phyloP scores from a whole-genome alignment of 2,888 invertebrate species.

The Conistra vaccinii region DNA sequence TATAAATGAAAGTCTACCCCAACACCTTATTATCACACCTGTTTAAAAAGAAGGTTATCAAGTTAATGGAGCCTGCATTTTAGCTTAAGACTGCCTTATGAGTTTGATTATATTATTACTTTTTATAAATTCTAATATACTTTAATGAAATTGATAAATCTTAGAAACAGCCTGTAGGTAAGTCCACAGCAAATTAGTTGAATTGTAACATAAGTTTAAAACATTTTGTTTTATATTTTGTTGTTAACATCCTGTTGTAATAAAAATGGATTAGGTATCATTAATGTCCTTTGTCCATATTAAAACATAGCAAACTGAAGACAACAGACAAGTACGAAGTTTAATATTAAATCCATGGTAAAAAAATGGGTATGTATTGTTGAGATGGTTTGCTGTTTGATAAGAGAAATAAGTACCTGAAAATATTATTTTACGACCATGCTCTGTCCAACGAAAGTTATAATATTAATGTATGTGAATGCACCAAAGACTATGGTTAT shows the following conservation, averaged over 20 bases:
- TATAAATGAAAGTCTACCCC: neutral
- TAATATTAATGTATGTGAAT: constrained; percentile 49
- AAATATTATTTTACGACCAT: constrained; percentile 58
- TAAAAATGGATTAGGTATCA: constrained; percentile 37
- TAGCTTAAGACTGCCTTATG: constrained; percentile 64
- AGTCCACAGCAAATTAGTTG: constrained; percentile 36
- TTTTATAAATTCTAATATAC: constrained; percentile 32
- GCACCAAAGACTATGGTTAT: constrained; percentile 58
- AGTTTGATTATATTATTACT: constrained; percentile 49
- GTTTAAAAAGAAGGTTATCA: constrained; percentile 35
- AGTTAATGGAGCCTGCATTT: constrained; percentile 60
- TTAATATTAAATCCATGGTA: constrained; percentile 38
- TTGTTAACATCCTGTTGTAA: constrained; percentile 62
- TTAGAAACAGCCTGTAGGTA: constrained; percentile 19
- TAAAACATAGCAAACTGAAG: constrained; percentile 15
- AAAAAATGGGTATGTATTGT: constrained; percentile 50
- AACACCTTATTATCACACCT: constrained; percentile 36
- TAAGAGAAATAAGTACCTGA: constrained; percentile 65
- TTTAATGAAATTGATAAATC: constrained; percentile 32
- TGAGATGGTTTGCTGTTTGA: constrained; percentile 42
- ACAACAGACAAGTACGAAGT: constrained; percentile 39
- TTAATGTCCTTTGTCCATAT: constrained; percentile 29
- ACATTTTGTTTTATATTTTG: constrained; percentile 54
- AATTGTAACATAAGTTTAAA: constrained; percentile 44
- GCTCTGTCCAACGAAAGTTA: constrained; percentile 49